Conservation (phyloP, 1,140 invertebrate genomes). For the Hesperophylax magnus region DNA sequence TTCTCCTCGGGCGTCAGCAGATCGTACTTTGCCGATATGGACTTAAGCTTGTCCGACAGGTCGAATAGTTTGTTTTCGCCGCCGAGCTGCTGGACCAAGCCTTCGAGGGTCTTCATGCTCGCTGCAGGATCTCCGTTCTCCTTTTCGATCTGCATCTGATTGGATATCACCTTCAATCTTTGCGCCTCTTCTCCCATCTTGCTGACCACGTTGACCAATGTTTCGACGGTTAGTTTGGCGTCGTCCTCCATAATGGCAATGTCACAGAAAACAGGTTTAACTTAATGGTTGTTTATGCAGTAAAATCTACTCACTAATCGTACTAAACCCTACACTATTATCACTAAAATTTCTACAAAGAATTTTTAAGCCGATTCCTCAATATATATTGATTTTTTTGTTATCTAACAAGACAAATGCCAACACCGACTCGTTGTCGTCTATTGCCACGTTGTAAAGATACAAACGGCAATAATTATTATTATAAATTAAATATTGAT, state of each 20-base stretch:
- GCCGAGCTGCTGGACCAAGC: slow-evolving; percentile 36
- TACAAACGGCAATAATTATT: too few relatives aligned
- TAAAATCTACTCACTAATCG: too few relatives aligned
- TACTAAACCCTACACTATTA: too few relatives aligned
- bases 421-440: too few relatives aligned
- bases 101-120: not conserved
- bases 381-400: too few relatives aligned
- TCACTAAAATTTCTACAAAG: too few relatives aligned
- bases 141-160: not conserved
- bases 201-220: slow-evolving; percentile 6
- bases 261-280: too few relatives aligned
- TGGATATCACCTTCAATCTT: slow-evolving; percentile 17
- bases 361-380: too few relatives aligned
- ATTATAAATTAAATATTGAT: too few relatives aligned
- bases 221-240: slow-evolving; percentile 6
- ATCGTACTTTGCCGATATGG: slow-evolving; percentile 62
- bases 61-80: slow-evolving; percentile 40
- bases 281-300: too few relatives aligned
- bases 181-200: slow-evolving; percentile 10
- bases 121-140: not conserved
- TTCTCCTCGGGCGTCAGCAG: slow-evolving; percentile 63
- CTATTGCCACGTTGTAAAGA: too few relatives aligned
- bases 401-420: too few relatives aligned
- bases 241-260: not conserved
- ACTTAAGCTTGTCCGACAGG: slow-evolving; percentile 61